Evolutionary conservation across 2,888 invertebrate species (phyloP).

Genomic region (Agrotis puta): DNA sequence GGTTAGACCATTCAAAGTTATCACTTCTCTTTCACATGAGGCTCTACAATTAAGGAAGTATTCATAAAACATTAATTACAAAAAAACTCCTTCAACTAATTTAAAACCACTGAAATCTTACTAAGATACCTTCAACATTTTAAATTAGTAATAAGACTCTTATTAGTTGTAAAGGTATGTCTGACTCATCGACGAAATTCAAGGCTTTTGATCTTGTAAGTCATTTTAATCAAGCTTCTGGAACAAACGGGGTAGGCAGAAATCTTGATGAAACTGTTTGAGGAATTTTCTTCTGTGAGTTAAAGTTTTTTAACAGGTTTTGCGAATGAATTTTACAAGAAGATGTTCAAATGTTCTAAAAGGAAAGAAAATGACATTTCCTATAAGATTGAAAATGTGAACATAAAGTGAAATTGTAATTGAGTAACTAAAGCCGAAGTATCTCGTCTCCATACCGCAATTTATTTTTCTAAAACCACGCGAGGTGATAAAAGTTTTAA

Average conservation of each 20-base stretch:
- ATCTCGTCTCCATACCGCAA: no score
- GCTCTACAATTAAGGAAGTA: background rate
- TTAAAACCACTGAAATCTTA: background rate
- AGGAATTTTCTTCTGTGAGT: accelerated
- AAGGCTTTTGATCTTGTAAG: constrained; percentile 58
- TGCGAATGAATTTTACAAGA: background rate
- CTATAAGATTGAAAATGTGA: background rate
- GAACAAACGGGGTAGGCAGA: constrained; percentile 9
- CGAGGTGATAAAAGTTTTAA: no score
- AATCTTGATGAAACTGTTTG: background rate
- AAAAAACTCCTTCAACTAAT: background rate
- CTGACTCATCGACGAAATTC: constrained; percentile 56
- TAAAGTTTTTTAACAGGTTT: background rate
- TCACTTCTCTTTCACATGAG: no score
- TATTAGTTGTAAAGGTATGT: constrained; percentile 17
- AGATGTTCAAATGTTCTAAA: background rate
- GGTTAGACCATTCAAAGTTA: background rate
- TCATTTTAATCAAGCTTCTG: constrained; percentile 22
- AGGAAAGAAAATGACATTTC: constrained; percentile 3
- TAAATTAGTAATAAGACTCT: constrained; percentile 36
- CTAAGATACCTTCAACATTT: background rate
- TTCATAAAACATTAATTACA: background rate
- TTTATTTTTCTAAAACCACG: no score
- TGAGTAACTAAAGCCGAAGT: background rate
- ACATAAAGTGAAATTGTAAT: background rate